Evolutionary conservation across 1,140 invertebrate genomes (phyloP).

Genomic region (Palaemon carinicauda): DNA sequence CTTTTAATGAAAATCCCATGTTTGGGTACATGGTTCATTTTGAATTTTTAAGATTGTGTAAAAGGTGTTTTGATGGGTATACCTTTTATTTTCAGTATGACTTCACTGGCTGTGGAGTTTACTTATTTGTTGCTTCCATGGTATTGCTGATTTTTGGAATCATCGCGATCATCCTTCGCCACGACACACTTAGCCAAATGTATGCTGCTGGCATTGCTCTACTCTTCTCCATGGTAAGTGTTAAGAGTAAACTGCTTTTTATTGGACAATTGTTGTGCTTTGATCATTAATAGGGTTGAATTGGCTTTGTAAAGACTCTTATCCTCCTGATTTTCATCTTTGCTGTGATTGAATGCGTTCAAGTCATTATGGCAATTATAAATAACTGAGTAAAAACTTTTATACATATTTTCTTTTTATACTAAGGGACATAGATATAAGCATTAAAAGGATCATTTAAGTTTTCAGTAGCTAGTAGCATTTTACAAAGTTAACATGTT

Average conservation of each 20-base stretch:
- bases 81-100: constrained; percentile 67
- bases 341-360: too few relatives aligned
- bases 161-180: constrained; percentile 63
- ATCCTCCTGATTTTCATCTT: too few relatives aligned
- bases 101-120: constrained; percentile 69
- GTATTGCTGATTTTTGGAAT: constrained; percentile 69
- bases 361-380: too few relatives aligned
- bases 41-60: too few relatives aligned
- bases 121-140: constrained; percentile 67
- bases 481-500: too few relatives aligned
- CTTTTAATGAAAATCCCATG: too few relatives aligned
- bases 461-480: too few relatives aligned
- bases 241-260: background rate
- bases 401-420: too few relatives aligned
- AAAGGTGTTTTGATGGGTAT: background rate
- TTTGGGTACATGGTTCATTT: too few relatives aligned
- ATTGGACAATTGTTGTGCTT: background rate
- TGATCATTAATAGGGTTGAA: background rate
- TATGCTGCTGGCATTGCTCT: constrained; percentile 69
- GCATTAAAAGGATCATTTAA: too few relatives aligned
- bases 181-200: constrained; percentile 62
- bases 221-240: constrained; percentile 66
- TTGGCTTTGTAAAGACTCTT: background rate
- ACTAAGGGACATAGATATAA: too few relatives aligned
- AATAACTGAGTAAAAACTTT: too few relatives aligned